These are phyloP conservation scores for Astreopora myriophthalma DNA, from an alignment of 64 coral and sea anemone genomes.

Conservation along the genomic window DNA sequence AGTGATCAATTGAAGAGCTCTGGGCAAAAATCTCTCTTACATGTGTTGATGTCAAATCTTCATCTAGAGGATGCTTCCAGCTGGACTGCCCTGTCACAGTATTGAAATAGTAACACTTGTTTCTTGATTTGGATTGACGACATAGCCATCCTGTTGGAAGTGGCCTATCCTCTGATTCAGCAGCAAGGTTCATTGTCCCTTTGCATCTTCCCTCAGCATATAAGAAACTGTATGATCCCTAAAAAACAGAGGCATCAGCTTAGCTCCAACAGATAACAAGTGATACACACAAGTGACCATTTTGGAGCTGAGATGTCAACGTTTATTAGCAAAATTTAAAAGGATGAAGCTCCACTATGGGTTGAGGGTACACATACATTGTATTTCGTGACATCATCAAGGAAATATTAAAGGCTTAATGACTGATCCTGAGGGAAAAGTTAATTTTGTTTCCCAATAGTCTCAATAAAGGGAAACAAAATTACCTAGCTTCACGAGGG, in stretches of 20 bases:
- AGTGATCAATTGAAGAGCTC: too few relatives aligned
- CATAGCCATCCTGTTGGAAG: slow-evolving; percentile 62
- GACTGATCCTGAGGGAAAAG: too few relatives aligned
- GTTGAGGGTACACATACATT: too few relatives aligned
- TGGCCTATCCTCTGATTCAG: slow-evolving; percentile 6
- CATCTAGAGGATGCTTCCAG: slow-evolving; percentile 56
- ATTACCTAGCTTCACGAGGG: too few relatives aligned
- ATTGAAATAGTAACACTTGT: slow-evolving; percentile 51
- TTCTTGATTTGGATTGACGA: slow-evolving; percentile 51
- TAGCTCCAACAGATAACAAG: neutral
- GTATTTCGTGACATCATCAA: too few relatives aligned
- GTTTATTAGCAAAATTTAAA: too few relatives aligned
- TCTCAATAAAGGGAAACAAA: too few relatives aligned
- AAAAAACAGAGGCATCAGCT: neutral
- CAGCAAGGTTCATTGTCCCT: neutral
- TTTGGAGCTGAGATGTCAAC: too few relatives aligned
- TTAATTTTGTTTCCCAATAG: too few relatives aligned
- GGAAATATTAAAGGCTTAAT: too few relatives aligned
- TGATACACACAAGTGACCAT: too few relatives aligned
- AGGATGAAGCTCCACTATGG: too few relatives aligned
- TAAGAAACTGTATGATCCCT: neutral
- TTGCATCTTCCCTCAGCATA: neutral
- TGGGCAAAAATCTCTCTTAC: neutral
- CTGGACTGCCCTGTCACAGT: slow-evolving; percentile 20
- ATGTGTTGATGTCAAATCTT: neutral